Base-by-base conservation (phyloP, 2,797 vertebrate species). In the Lithobates pipiens region DNA sequence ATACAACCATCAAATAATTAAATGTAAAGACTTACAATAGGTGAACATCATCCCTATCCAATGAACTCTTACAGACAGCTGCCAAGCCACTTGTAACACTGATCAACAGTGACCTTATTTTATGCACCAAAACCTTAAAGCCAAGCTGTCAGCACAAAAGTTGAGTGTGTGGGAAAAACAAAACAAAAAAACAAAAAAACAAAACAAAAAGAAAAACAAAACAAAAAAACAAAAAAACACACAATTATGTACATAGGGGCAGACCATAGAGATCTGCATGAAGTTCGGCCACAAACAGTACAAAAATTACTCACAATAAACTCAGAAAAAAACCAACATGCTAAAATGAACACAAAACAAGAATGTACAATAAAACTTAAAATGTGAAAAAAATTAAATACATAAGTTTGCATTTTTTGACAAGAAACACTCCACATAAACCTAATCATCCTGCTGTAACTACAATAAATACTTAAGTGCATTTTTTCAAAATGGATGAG, bases 1-100 rank as follows among this genome's bases (percentile, higher is more conserved):
- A 95, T 96, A 97, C 96, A 96, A 95, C 95, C 95, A 97, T 92
- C 95, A 92, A 95, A 92, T 93, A 96, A 94, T 92, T 89, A 93
- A 96, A 94, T 96, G 93, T 91, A 94, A 94, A 95, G 94, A 94
- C 88, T 92, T 90, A 81, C 86, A 84, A 87, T 46, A 89, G 92
- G 91, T 91, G 92, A 94, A 88, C 87, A 93, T 92, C 93, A 94
- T 95, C 91, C 93, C 92, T 93, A 94, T 88, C 93, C 91, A 86
- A 91, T 93, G 93, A 90, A 93, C 91, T 93, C 95, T 93, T 92
- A 94, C 91, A 90, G 91, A 95, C 91, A 93, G 93, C 92, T 94
- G 94, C 93, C 94, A 95, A 94, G 95, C 94, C 92, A 93, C 93
- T 92, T 95, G 92, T 92, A 93, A 94, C 89, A 95, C 95, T 94